Base-by-base conservation (phyloP, 2,888 invertebrate species). In the Sicus ferrugineus region DNA sequence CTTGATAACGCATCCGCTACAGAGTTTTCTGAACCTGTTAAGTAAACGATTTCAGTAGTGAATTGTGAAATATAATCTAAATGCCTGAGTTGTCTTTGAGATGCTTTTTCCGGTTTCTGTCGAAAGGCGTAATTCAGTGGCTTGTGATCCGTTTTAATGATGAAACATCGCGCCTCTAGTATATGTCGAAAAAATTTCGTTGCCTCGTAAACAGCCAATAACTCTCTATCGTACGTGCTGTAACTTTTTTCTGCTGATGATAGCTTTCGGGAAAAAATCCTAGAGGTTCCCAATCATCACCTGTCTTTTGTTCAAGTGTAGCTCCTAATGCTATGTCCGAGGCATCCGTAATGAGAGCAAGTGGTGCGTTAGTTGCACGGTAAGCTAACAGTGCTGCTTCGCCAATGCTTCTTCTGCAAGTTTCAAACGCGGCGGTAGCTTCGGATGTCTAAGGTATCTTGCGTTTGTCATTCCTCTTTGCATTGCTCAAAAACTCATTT, bases 71-170 rank as follows among this genome's bases (percentile, higher is more conserved):
- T 81, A 28, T 75, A 80, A 64, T 82, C 79, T 0, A 85, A 70
- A 7, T 84, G 78, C 0, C 83, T 69, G 3, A 76, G 71, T 67
- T 84, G 83, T 77, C n/a, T n/a, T n/a, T n/a, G n/a, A n/a, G n/a
- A n/a, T n/a, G n/a, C n/a, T n/a, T 80, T 79, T 1, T 78, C 78
- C 1, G 74, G 50, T 9, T 77, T 77, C 69, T 77, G 70, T 4
- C 50, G 19, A 63, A 85, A 79, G 1, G 83, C 82, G 46, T 71
- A 81, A 1, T 68, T 64, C 1, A 74, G 42, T 3, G 72, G 72
- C 59, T 72, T 70, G 59, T 75, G 75, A 62, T 77, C 77, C 4
- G 74, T 75, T n/a, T n/a, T n/a, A n/a, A n/a, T n/a, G n/a, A n/a
- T n/a, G n/a, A n/a, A n/a, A n/a, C n/a, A n/a, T n/a, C n/a, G n/a